Conservation (phyloP, 2,113 vertebrate genomes). For the Ovis canadensis region DNA sequence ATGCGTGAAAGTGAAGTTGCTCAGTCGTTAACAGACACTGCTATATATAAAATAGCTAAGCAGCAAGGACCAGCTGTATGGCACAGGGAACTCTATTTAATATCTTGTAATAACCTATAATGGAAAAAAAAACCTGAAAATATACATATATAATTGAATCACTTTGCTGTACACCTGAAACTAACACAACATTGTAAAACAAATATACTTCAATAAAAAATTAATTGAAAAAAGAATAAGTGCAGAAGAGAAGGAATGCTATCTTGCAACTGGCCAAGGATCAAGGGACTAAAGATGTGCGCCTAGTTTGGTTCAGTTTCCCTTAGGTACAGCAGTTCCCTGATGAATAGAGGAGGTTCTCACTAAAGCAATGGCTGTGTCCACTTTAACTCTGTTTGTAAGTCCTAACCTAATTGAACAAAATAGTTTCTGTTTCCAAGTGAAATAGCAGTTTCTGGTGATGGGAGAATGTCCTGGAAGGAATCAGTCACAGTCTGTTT, state of each 20-base stretch:
- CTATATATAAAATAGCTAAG: not conserved
- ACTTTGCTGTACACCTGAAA: not conserved
- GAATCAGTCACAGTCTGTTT: not conserved
- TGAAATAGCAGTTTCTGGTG: not conserved
- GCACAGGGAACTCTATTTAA: not conserved
- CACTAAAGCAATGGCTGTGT: not conserved
- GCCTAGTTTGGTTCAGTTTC: fast-evolving
- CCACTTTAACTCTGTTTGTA: not conserved
- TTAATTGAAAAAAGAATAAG: not conserved
- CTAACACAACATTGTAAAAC: not conserved
- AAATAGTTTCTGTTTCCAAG: not conserved
- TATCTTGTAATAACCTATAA: not conserved
- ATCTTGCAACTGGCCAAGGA: not conserved
- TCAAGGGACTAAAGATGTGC: not conserved
- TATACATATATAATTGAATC: not conserved
- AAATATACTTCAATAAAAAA: not conserved
- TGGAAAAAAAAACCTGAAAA: not conserved
- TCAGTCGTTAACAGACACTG: not conserved
- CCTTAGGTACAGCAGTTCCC: too few relatives aligned
- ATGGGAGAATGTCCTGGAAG: not conserved
- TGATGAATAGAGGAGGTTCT: not conserved
- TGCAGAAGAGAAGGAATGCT: not conserved
- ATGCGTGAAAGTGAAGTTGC: too few relatives aligned
- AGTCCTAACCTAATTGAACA: not conserved
- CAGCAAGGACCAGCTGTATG: not conserved